Conservation (phyloP, 2,888 invertebrate species). For the Amiota mariae region DNA sequence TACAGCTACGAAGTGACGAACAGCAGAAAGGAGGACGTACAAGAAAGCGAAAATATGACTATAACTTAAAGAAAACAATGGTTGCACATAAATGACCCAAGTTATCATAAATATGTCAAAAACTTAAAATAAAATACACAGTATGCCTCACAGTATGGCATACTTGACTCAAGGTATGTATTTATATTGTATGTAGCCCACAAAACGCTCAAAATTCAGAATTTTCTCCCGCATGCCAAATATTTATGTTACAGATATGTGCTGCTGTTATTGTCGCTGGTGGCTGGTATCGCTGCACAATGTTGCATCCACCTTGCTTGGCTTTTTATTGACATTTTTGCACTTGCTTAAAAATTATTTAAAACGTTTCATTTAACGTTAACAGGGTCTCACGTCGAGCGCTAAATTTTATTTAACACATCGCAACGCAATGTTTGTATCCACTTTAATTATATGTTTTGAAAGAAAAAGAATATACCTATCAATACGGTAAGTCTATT, state of each 20-base stretch:
- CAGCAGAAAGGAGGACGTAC: constrained; percentile 28
- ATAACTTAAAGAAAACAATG: constrained; percentile 59
- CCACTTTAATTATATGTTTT: constrained; percentile 10
- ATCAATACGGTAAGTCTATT: no score
- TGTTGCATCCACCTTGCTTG: constrained; percentile 30
- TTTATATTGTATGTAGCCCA: no score
- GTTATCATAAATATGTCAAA: constrained; percentile 74
- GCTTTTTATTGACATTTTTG: constrained; percentile 61
- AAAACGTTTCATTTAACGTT: constrained; percentile 53
- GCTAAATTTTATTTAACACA: constrained; percentile 24
- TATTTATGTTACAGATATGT: background rate
- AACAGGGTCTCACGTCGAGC: constrained; percentile 63
- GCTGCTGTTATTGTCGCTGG: constrained; percentile 25
- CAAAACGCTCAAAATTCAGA: no score
- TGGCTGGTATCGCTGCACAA: constrained; percentile 5
- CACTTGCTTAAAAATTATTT: constrained; percentile 68
- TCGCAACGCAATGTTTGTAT: constrained; percentile 1
- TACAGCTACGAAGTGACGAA: background rate
- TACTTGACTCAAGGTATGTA: no score
- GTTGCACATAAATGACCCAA: constrained; percentile 73
- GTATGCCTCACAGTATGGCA: constrained; percentile 48
- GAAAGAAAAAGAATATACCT: background rate
- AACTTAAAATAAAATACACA: constrained; percentile 72
- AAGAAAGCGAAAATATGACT: constrained; percentile 29
- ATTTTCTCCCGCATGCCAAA: no score